Evolutionary conservation across 2,888 invertebrate species (phyloP), one percentile per base, ranked within the genome.

Genomic region (Spatulosminthurus flaviceps): DNA sequence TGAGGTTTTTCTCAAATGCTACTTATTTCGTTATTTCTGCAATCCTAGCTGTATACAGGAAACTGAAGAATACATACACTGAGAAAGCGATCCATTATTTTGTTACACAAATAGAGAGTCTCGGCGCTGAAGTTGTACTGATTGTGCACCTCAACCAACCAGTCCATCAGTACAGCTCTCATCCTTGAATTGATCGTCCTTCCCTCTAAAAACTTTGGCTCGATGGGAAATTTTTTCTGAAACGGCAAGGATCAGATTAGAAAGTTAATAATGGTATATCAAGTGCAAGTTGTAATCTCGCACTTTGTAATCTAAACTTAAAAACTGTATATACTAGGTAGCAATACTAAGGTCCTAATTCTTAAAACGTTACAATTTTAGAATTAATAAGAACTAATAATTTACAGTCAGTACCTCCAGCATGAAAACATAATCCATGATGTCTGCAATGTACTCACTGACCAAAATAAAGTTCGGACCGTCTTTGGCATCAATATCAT

Each of bases 121-220:
- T 98, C 98, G 77, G 93, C 91, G 22, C 93, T 89, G 77, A 97
- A 89, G 82, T 92, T 92, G 88, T 97, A 98, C 86, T 95, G 93
- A 73, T 91, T 89, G 85, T 96, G 96, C 11, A 98, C 96, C 86
- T 96, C 96, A 21, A 95, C 93, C 76, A 98, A 89, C 98, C 98
- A 98, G 87, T 98, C 96, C 80, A 98, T 90, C 21, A 98, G 90
- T 71, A 96, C 93, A 19, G 93, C 90, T 82, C 98, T 91, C 97
- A 98, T 98, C 86, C 92, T 92, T 0, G 93, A 90, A 16, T 93
- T 94, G 16, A 97, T 90, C 7, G 78, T 76, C 5, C 83, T 93
- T 43, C 91, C 91, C 67, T 89, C 90, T 84, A 96, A 89, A 87
- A 92, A 93, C 86, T 92, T 90, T 22, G 88, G 87, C 60, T 89